Evolutionary conservation across 2,888 invertebrate genomes (phyloP).

Genomic region (Podabrus alpinus): DNA sequence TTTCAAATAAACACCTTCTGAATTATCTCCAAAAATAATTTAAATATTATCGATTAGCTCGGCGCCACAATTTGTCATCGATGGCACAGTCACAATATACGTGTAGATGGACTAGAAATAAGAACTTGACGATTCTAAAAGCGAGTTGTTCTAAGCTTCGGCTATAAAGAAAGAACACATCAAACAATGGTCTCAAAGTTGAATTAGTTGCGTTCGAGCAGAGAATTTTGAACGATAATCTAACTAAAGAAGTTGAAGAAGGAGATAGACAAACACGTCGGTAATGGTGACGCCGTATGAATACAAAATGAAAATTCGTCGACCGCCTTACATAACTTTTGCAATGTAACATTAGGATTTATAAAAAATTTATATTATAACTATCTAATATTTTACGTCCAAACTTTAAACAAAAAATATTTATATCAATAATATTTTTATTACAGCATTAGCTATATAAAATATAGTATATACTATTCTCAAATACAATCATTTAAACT

Average conservation of each 20-base stretch:
- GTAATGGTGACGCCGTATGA: slow-evolving; percentile 32
- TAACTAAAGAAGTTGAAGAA: slow-evolving; percentile 52
- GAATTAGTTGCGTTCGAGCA: slow-evolving; percentile 58
- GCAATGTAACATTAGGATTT: slow-evolving; percentile 23
- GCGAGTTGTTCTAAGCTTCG: slow-evolving; percentile 31
- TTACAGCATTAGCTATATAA: neutral
- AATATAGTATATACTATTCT: too few species aligned
- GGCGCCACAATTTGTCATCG: slow-evolving; percentile 17
- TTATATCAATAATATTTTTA: neutral
- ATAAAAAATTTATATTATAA: slow-evolving; percentile 3
- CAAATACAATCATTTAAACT: too few species aligned
- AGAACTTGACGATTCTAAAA: slow-evolving; percentile 35
- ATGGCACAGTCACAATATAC: slow-evolving; percentile 6
- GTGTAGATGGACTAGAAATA: slow-evolving; percentile 1
- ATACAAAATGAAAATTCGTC: slow-evolving; percentile 29
- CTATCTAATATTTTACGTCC: neutral
- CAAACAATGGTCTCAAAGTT: slow-evolving; percentile 56
- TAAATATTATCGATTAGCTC: slow-evolving; percentile 28
- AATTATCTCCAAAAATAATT: neutral
- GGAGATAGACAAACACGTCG: slow-evolving; percentile 36
- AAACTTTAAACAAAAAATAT: neutral
- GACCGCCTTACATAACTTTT: slow-evolving; percentile 23
- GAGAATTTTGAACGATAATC: slow-evolving; percentile 57
- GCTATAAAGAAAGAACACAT: slow-evolving; percentile 38
- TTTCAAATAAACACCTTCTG: slow-evolving; percentile 42